phyloP scores from a whole-genome alignment of 2,113 vertebrate species.

The Penelope pileata region DNA sequence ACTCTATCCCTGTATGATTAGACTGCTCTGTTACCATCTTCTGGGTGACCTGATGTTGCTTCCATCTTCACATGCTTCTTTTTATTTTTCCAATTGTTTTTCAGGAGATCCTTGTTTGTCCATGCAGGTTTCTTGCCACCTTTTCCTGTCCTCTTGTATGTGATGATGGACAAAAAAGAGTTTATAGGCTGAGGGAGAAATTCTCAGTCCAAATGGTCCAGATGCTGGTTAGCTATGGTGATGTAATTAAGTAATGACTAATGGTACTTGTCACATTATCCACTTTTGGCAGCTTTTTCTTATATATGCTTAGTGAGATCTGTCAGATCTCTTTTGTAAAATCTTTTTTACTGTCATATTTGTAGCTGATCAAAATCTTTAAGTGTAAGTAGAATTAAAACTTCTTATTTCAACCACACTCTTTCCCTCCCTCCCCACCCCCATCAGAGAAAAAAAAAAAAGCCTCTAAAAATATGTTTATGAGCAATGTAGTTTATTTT shows the following conservation, averaged over 20 bases:
- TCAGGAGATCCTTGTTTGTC: background rate
- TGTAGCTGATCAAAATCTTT: background rate
- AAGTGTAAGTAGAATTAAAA: background rate
- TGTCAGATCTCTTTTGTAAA: background rate
- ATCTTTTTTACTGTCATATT: background rate
- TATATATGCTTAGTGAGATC: background rate
- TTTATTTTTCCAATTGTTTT: background rate
- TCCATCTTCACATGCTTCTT: background rate
- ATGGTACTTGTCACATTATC: background rate
- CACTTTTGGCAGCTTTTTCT: background rate
- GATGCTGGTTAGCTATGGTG: background rate
- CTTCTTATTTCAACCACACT: background rate
- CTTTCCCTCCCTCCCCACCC: fast-evolving
- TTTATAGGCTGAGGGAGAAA: background rate
- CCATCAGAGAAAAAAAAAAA: background rate
- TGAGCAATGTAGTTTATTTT: background rate
- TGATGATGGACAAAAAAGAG: background rate
- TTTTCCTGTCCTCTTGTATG: background rate
- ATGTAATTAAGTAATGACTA: background rate
- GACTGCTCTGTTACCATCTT: background rate
- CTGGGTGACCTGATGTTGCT: background rate
- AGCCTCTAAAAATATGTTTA: background rate
- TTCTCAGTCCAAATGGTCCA: background rate
- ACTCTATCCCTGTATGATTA: background rate
- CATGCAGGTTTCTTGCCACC: background rate